phyloP scores from a whole-genome alignment of 2,888 invertebrate species.

The Polyommatus iphigenia region DNA sequence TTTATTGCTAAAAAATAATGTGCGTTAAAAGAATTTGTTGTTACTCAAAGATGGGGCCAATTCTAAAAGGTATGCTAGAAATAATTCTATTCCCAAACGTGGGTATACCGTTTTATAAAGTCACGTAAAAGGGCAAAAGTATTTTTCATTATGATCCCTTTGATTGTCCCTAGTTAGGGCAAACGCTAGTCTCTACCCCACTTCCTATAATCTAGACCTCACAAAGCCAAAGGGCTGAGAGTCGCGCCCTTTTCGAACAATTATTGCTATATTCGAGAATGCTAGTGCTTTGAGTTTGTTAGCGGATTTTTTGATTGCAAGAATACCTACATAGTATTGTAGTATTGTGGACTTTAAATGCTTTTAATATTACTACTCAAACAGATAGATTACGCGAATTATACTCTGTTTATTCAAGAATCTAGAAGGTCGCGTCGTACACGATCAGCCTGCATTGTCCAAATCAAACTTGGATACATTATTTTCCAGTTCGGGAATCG shows the following conservation, averaged over 20 bases:
- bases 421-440: too few relatives aligned
- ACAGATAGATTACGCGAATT: too few relatives aligned
- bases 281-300: background rate
- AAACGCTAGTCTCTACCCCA: background rate
- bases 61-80: too few relatives aligned
- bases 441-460: too few relatives aligned
- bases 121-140: background rate
- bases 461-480: too few relatives aligned
- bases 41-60: background rate
- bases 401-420: too few relatives aligned
- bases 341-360: too few relatives aligned
- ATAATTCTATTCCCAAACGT: too few relatives aligned
- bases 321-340: background rate
- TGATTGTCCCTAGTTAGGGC: background rate
- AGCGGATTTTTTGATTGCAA: background rate
- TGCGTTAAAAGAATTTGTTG: background rate
- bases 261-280: slow-evolving; percentile 12
- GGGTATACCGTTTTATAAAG: background rate
- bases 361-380: too few relatives aligned
- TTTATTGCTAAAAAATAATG: too few relatives aligned
- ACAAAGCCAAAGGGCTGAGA: background rate
- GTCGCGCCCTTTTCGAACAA: slow-evolving; percentile 5
- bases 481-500: too few relatives aligned
- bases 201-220: slow-evolving; percentile 21
- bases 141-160: background rate